Base-by-base conservation (phyloP, 1,140 invertebrate species). In the Solen grandis region DNA sequence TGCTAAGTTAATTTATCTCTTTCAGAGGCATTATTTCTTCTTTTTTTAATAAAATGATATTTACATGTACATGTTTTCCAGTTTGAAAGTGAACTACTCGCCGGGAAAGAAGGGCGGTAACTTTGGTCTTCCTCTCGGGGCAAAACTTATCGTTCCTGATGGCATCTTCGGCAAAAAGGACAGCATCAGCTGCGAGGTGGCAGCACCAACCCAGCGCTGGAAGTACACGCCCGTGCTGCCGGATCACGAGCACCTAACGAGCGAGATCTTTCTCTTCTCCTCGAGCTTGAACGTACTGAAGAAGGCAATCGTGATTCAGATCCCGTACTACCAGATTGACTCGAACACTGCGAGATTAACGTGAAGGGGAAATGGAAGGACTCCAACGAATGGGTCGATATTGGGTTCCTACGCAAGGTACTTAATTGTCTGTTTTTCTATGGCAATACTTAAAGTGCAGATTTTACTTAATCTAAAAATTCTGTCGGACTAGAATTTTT, bases 331-430 rank as follows among this genome's bases (percentile, higher is more conserved):
- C 35, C 79, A 78, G 19, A 82, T 87, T 8, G 83, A 87, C 50
- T 68, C 1, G 79, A 87, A 31, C 81, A 84, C 57, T 74, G 75
- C 19, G 87, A 90, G 33, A 83, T 90, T 4, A 89, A 89, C 36
- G 87, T 89, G 0, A 89, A 87, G 69, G 88, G 85, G 2, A 85
- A 84, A 75, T 89, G 88, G 87, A 85, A 82, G 14, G 87, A 85
- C 35, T 87, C 87, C 59, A 77, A 70, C 10, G 86, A 88, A 25
- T 89, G 88, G 88, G 84, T 86, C 13, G 81, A 89, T 77, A 81
- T 88, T 22, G 87, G 85, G n/a, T 88, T 89, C 60, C 57, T 88
- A 14, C 74, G 76, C 35, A 88, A 88, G 84, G 89, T 88, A 81
- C 69, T n/a, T 59, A n/a, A n/a, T n/a, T n/a, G n/a, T n/a, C n/a